Percentiles rank a stretch among this genome's conserved stretches.
These are phyloP conservation scores for Conomelus anceps DNA, from an alignment of 2,888 invertebrate species.

Conservation along the genomic window DNA sequence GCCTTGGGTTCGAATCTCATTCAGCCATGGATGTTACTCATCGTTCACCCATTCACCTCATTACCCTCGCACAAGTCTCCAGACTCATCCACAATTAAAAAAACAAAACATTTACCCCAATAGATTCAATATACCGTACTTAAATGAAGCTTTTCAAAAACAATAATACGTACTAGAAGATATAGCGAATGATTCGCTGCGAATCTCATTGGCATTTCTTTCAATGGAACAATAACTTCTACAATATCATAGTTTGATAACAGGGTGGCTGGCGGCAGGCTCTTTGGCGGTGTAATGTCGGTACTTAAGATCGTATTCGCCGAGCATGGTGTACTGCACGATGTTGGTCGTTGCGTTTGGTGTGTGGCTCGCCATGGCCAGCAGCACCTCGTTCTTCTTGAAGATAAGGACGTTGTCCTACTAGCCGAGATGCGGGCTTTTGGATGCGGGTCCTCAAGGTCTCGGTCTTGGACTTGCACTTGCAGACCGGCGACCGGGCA, in stretches of 20 bases:
- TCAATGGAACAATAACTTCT: not conserved
- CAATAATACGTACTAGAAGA: no score
- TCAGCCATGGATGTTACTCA: no score
- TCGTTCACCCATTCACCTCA: no score
- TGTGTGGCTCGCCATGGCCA: not conserved
- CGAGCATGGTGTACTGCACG: not conserved
- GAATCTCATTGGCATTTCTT: not conserved
- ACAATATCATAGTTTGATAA: not conserved
- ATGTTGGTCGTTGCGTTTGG: not conserved
- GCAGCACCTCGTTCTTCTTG: not conserved
- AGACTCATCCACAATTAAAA: no score
- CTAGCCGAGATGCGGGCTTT: not conserved
- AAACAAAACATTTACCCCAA: no score
- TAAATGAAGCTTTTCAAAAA: no score
- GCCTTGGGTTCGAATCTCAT: no score
- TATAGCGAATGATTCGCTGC: no score
- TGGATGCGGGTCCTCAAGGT: not conserved
- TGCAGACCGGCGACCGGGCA: not conserved
- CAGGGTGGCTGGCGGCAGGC: not conserved
- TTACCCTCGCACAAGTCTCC: no score
- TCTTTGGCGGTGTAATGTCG: not conserved
- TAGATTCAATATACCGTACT: no score
- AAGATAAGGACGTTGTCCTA: not conserved
- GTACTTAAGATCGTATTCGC: not conserved
- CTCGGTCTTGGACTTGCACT: not conserved